Evolutionary conservation across 2,113 vertebrate genomes (phyloP).

Genomic region (Garra rufa): DNA sequence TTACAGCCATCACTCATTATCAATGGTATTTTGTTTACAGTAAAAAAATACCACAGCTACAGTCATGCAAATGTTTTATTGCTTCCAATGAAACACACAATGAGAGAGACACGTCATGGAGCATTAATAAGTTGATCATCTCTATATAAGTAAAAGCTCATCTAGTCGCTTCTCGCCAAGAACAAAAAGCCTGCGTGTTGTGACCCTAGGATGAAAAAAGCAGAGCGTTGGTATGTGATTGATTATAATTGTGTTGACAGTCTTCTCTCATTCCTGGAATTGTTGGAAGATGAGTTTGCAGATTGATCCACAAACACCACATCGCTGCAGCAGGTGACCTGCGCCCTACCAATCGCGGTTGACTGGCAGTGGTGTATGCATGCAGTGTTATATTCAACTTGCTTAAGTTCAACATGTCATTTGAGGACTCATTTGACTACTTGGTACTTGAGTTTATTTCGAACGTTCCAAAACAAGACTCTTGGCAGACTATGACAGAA

Average conservation of each 20-base stretch:
- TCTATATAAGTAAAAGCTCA: neutral
- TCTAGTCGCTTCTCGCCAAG: neutral
- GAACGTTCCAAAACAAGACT: conserved; percentile 5
- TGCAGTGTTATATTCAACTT: neutral
- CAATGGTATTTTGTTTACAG: conserved; percentile 28
- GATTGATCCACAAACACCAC: conserved; percentile 12
- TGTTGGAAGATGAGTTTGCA: conserved; percentile 22
- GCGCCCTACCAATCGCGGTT: neutral
- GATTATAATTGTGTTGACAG: conserved; percentile 16
- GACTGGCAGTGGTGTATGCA: neutral
- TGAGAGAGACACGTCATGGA: neutral
- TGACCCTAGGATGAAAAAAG: neutral
- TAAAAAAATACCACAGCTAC: neutral
- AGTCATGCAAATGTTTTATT: neutral
- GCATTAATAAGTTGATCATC: neutral
- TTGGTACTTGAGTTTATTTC: neutral
- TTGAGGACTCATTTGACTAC: neutral
- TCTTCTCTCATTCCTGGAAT: conserved; percentile 49
- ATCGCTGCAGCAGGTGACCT: neutral
- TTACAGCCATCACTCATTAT: conserved; percentile 4
- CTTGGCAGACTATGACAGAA: neutral
- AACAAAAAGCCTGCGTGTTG: neutral
- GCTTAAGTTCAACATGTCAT: neutral
- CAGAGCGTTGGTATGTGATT: conserved; percentile 2
- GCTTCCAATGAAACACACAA: neutral